Evolutionary conservation across 2,888 invertebrate species (phyloP), one percentile per base, ranked within the genome.

Genomic region (Agelastica alni): DNA sequence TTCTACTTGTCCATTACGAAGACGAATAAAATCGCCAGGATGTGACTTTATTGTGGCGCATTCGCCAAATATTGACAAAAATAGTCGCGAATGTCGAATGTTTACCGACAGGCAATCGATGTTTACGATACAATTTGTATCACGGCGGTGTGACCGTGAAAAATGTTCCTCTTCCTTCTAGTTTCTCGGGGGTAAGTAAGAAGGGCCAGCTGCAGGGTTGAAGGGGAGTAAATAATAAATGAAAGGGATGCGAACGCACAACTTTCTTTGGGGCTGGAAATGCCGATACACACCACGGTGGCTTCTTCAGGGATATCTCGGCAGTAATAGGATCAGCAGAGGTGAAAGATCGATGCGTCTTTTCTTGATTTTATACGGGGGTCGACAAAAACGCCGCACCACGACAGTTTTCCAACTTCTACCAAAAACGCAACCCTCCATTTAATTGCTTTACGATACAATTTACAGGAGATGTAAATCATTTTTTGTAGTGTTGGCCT

Each of bases 191-290:
- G 20, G 13, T 9, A 20, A 18, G 14, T 44, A 30, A 37, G 43
- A 48, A 39, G 28, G 9, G 16, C 13, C 7, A n/a, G n/a, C n/a
- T 4, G 28, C n/a, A 47, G 16, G 30, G 39, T 48, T 13, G 53
- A 57, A 64, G 63, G 65, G 67, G 61, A 65, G 59, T 67, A 61
- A 67, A 67, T 67, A 67, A 67, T 67, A 65, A 65, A 67, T 67
- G 66, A 63, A 58, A 61, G 63, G 63, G 65, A 61, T 57, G 63
- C 59, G 37, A 59, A 55, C 52, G 48, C 49, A 46, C 32, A 59
- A 52, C 56, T 55, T 53, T 57, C 56, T 45, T 39, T 55, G 61
- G 61, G 59, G 58, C 51, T 51, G 56, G 39, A 59, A 59, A 61
- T 61, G 55, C 61, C 61, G 58, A 58, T 59, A 59, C 59, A 57